phyloP scores from a whole-genome alignment of 2,113 vertebrate species.

The Clarias macrocephalus region DNA sequence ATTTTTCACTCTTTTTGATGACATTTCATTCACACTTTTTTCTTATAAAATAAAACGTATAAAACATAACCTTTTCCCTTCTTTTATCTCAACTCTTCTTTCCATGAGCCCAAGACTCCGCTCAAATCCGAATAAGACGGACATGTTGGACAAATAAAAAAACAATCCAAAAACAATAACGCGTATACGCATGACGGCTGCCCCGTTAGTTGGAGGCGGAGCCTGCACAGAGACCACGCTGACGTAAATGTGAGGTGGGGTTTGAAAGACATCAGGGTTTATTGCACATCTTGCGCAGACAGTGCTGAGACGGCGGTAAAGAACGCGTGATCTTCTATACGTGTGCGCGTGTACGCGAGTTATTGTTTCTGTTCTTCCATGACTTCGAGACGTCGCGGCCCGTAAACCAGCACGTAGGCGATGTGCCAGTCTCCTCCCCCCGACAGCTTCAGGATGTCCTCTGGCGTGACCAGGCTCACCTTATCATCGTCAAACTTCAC shows the following conservation, averaged over 20 bases:
- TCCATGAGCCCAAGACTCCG: conserved; percentile 55
- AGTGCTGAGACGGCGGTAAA: conserved; percentile 75
- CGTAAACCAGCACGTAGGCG: conserved; percentile 96
- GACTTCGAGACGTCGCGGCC: conserved; percentile 88
- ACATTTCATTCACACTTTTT: too few species aligned
- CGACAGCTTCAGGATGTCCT: conserved; percentile 94
- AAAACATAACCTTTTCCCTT: neutral
- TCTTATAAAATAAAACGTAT: neutral
- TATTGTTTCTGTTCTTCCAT: conserved; percentile 80
- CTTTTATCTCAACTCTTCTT: conserved; percentile 28
- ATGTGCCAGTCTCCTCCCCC: conserved; percentile 99
- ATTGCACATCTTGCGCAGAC: conserved; percentile 94
- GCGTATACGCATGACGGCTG: neutral
- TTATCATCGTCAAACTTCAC: conserved; percentile 99
- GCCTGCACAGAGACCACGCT: conserved; percentile 59
- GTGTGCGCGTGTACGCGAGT: conserved; percentile 47
- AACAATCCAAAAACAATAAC: neutral
- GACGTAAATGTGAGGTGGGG: conserved; percentile 64
- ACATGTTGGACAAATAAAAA: neutral
- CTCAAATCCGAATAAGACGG: conserved; percentile 28
- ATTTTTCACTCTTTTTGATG: too few species aligned
- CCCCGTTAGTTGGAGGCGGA: conserved; percentile 34
- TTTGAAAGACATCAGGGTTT: conserved; percentile 84
- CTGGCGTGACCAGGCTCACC: conserved; percentile 94
- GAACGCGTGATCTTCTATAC: conserved; percentile 53